Conservation (phyloP, 1,140 invertebrate species). For the Zaprionus capensis region DNA sequence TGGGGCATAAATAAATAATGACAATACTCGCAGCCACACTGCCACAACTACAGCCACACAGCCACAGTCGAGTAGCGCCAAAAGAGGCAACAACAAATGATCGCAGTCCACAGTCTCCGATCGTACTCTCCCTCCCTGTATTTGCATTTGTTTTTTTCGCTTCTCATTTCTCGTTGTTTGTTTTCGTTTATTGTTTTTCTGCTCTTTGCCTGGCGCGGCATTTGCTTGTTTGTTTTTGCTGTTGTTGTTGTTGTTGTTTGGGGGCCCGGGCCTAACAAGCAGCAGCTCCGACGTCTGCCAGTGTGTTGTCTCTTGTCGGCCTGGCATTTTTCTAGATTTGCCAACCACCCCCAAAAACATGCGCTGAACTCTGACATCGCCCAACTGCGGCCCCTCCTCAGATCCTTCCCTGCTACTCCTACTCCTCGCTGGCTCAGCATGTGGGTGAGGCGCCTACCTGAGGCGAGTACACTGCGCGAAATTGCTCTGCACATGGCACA, state of each 20-base stretch:
- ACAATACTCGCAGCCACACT: constrained; percentile 53
- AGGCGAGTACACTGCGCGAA: constrained; percentile 37
- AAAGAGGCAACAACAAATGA: constrained; percentile 80
- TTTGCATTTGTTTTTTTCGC: constrained; percentile 24
- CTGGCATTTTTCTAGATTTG: constrained; percentile 78
- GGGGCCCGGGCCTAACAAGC: constrained; percentile 65
- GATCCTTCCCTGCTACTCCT: constrained; percentile 4
- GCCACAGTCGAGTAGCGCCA: constrained; percentile 37
- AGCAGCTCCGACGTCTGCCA: constrained; percentile 70
- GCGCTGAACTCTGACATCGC: constrained; percentile 75
- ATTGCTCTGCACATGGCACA: constrained; percentile 10
- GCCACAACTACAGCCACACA: constrained; percentile 10
- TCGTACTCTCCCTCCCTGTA: not conserved
- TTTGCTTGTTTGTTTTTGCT: constrained; percentile 75
- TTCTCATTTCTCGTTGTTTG: constrained; percentile 1
- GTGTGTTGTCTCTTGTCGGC: constrained; percentile 44
- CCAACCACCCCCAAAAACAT: constrained; percentile 72
- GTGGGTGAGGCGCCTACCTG: constrained; percentile 4
- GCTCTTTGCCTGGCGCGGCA: constrained; percentile 54
- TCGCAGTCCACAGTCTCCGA: constrained; percentile 37
- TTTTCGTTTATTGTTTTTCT: constrained; percentile 44
- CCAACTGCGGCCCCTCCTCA: constrained; percentile 4
- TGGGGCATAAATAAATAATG: constrained; percentile 81
- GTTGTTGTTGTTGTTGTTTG: constrained; percentile 13
- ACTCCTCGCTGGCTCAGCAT: not conserved